phyloP scores from a whole-genome alignment of 1,140 invertebrate species.

The Pseudomyrmex concolor region DNA sequence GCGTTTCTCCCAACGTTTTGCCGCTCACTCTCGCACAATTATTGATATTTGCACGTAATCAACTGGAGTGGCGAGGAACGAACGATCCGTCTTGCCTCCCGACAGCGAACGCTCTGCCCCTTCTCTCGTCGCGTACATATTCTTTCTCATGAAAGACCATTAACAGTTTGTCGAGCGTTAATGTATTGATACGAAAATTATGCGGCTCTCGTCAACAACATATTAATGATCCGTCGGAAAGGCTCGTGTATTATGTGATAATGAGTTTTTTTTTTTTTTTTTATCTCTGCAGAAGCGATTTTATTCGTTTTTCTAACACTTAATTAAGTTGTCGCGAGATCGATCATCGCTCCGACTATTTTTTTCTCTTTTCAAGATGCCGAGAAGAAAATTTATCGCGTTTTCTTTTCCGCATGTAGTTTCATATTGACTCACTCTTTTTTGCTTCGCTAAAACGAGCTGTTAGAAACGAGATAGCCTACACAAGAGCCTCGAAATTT shows the following conservation, averaged over 20 bases:
- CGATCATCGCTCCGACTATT: background rate
- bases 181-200: slow-evolving; percentile 40
- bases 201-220: background rate
- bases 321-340: background rate
- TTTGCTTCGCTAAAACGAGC: background rate
- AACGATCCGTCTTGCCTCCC: background rate
- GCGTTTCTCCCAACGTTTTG: slow-evolving; percentile 9
- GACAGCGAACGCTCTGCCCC: background rate
- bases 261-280: background rate
- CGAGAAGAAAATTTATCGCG: background rate
- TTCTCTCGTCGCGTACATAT: background rate
- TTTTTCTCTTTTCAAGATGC: background rate
- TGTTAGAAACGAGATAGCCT: background rate
- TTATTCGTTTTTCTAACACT: background rate
- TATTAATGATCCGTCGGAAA: slow-evolving; percentile 15
- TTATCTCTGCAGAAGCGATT: background rate
- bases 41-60: slow-evolving; percentile 53
- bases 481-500: background rate
- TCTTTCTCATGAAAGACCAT: background rate
- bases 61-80: slow-evolving; percentile 18
- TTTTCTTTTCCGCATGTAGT: background rate
- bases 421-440: background rate
- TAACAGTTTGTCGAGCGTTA: slow-evolving; percentile 18
- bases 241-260: background rate
- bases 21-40: slow-evolving; percentile 19